Base-by-base conservation (phyloP, 2,113 vertebrate species). In the Varanus komodoensis region DNA sequence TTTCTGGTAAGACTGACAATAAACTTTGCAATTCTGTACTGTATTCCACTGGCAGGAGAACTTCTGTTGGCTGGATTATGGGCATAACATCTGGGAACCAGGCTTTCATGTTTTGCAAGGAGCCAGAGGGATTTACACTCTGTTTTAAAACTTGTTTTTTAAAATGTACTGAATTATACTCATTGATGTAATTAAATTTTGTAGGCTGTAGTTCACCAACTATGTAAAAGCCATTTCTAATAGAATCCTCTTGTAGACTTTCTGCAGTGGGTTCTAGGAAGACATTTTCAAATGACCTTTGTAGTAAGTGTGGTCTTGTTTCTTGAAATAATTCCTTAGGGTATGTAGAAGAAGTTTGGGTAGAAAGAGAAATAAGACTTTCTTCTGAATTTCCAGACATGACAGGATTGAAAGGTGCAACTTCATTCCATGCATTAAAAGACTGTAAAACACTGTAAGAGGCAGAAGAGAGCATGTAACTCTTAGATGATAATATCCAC, bases 301-400 rank as follows among this genome's bases (percentile, higher is more conserved):
- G 87, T 74, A 93, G 50, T 61, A 95, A 95, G 91, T 93, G 82
- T 80, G 90, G 78, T 15, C 50, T 82, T 83, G 91, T 96, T 92
- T 94, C 95, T 71, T 95, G 57, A 87, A 96, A 91, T 8, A 52
- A 78, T 32, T 93, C 0, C 48, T 93, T 84, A 93, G 92, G 69
- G 14, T 93, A 61, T 83, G 90, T 84, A 92, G 84, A 89, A 61
- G 92, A 0, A 82, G 87, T 74, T 0, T 91, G 77, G 14, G 86
- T 85, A 90, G 87, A 82, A 57, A 75, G 75, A 87, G 54, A 87
- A 83, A 1, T 2, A 93, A 92, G 79, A 61, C 80, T 94, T 54
- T 89, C 91, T 94, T 95, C 92, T 91, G 89, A 89, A 94, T 94
- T 80, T 89, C 91, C 95, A 95, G 94, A 94, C 89, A 78, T 86